Evolutionary conservation across 2,113 vertebrate genomes (phyloP), one percentile per base, ranked within the genome.

Genomic region (Phrynosoma blainvillii): DNA sequence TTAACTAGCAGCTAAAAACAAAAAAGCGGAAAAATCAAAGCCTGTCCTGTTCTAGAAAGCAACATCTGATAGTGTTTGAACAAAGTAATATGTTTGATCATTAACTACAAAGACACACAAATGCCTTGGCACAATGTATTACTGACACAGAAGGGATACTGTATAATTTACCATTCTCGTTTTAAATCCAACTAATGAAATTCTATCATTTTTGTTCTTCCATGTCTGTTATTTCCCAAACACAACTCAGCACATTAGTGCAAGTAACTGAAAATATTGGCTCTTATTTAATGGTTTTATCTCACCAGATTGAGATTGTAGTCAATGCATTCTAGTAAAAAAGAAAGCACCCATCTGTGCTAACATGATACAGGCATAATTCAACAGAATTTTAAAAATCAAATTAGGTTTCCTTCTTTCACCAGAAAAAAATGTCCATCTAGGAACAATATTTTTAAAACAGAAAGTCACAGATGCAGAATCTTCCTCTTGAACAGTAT

Each of bases 201-300:
- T 40, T 52, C 79, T 76, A 54, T 6, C n/a, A 54, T 79, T 79
- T 84, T 52, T 52, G 21, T 79, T 84, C 75, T 65, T 84, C 40
- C n/a, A 80, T 25, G 23, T 79, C 54, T 66, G 66, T 86, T 86
- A 71, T 86, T 88, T 88, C 73, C 76, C 42, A 82, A 85, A 82
- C 32, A 76, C 25, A 87, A 77, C 23, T 56, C 25, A 81, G 71
- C 78, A 90, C 78, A 76, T 85, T 77, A 85, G 78, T 5, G 14
- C 14, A 36, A 85, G 70, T 74, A 42, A 56, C 68, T 27, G 79
- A 82, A 90, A 88, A 82, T 59, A 79, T 78, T 78, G 86, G 83
- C 78, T 30, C 62, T 89, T 12, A 77, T 85, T 81, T 76, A 70
- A 70, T 27, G 16, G 25, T 88, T 77, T 81, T 65, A 80, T 56